Evolutionary conservation across 1,140 invertebrate genomes (phyloP).

Genomic region (Bombyx mori): DNA sequence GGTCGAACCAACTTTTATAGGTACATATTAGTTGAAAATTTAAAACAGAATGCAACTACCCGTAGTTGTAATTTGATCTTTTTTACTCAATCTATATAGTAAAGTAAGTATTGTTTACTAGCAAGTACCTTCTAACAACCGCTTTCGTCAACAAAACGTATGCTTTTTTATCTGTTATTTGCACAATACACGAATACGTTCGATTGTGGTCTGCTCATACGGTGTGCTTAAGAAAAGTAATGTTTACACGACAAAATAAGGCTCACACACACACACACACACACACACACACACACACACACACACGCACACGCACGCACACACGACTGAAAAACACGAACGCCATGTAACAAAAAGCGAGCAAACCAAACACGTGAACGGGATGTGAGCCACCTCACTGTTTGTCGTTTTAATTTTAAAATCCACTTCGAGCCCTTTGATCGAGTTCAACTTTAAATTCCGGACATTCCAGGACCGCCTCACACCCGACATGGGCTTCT

Average conservation of each 20-base stretch:
- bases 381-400: slow-evolving; percentile 25
- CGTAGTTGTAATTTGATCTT: too few relatives aligned
- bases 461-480: slow-evolving; percentile 34
- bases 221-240: slow-evolving; percentile 1
- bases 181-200: too few relatives aligned
- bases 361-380: slow-evolving; percentile 25
- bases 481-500: slow-evolving; percentile 22
- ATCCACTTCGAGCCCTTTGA: slow-evolving; percentile 46
- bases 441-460: slow-evolving; percentile 42
- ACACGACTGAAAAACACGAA: not conserved
- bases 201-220: too few relatives aligned
- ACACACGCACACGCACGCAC: not conserved
- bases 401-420: slow-evolving; percentile 56
- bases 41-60: too few relatives aligned
- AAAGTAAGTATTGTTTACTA: too few relatives aligned
- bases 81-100: too few relatives aligned
- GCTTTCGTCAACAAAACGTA: too few relatives aligned
- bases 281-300: not conserved
- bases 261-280: not conserved
- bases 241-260: slow-evolving; percentile 1
- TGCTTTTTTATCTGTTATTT: too few relatives aligned
- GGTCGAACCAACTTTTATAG: too few relatives aligned
- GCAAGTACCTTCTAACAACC: too few relatives aligned
- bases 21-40: too few relatives aligned
- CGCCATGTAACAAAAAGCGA: slow-evolving; percentile 4